Percentiles rank a stretch among this genome's conserved stretches.
Conservation (phyloP, 2,888 invertebrate species). For the Myathropa florea region DNA sequence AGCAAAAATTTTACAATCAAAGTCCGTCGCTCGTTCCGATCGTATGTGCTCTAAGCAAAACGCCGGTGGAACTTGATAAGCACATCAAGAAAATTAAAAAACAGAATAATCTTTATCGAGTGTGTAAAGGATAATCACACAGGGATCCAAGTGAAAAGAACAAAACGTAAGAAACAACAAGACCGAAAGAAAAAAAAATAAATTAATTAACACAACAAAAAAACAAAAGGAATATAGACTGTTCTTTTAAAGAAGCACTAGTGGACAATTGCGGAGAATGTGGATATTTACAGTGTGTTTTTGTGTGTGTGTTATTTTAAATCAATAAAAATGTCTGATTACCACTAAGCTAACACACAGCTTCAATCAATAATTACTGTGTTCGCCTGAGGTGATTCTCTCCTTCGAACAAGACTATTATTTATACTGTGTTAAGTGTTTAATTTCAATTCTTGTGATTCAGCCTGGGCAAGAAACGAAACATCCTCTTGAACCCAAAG, state of each 20-base stretch:
- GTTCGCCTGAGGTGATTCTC: background rate
- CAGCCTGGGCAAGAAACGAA: background rate
- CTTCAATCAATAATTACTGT: background rate
- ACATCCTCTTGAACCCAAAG: slow-evolving; percentile 5
- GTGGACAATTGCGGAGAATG: slow-evolving; percentile 23
- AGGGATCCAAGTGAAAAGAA: slow-evolving; percentile 37
- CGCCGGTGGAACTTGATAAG: slow-evolving; percentile 49
- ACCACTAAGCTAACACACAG: slow-evolving; percentile 7
- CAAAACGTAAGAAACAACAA: slow-evolving; percentile 48
- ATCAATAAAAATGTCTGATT: background rate
- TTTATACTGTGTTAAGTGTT: slow-evolving; percentile 30
- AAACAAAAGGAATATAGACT: slow-evolving; percentile 4
- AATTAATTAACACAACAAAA: slow-evolving; percentile 14
- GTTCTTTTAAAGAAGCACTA: background rate
- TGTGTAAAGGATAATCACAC: slow-evolving; percentile 23
- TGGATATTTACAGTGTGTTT: slow-evolving; percentile 29
- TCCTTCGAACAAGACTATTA: background rate
- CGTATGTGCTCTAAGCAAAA: slow-evolving; percentile 61
- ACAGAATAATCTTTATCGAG: slow-evolving; percentile 26
- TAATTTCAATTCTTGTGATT: background rate
- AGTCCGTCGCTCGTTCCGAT: slow-evolving; percentile 69
- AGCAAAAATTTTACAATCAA: slow-evolving; percentile 68
- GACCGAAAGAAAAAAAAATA: slow-evolving; percentile 26
- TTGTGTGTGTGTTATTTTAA: background rate
- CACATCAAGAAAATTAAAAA: slow-evolving; percentile 18